Base-by-base conservation (phyloP, 2,888 invertebrate genomes). In the Epirrita christyi region DNA sequence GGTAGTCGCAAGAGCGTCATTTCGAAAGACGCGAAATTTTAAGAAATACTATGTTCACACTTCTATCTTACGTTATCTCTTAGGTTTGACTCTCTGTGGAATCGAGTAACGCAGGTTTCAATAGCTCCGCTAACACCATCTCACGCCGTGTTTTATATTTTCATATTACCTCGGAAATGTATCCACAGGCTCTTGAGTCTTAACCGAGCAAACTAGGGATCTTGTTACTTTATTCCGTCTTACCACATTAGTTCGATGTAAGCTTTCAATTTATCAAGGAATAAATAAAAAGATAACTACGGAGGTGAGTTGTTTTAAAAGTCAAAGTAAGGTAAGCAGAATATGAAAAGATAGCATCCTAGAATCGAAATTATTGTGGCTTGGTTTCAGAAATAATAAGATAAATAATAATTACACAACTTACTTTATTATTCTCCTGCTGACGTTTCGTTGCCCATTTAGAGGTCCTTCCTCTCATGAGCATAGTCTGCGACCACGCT, bases 61-160 rank as follows among this genome's bases (percentile, higher is more conserved):
- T 36, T 41, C 36, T 29, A 38, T 15, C 7, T 45, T 27, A 10
- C 40, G n/a, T n/a, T 45, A 47, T 40, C 8, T 46, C 49, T 42
- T 41, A 28, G 36, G 38, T 15, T 40, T 11, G 40, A 61, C 38
- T 60, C 63, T 65, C 64, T 50, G 41, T 29, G 46, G 42, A 51
- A 63, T 55, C 42, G 42, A 66, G 48, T 66, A 50, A 50, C 60
- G 68, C 72, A 71, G 67, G 68, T 72, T 71, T 55, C 64, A 60
- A 64, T 67, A 65, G 67, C 67, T 68, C 62, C 55, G 32, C 37
- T 21, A 47, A 51, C 46, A 45, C 46, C 46, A 29, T 63, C 64
- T 68, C 67, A 74, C 75, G 75, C 70, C 72, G 64, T 64, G 72
- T 79, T 83, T 80, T 81, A 81, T 84, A 81, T 79, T 83, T 81